A percentile compares a stretch with the other conserved stretches of the same genome.
These are phyloP conservation scores for Drosophila quadrilineata DNA, from an alignment of 1,140 invertebrate species.

Conservation along the genomic window DNA sequence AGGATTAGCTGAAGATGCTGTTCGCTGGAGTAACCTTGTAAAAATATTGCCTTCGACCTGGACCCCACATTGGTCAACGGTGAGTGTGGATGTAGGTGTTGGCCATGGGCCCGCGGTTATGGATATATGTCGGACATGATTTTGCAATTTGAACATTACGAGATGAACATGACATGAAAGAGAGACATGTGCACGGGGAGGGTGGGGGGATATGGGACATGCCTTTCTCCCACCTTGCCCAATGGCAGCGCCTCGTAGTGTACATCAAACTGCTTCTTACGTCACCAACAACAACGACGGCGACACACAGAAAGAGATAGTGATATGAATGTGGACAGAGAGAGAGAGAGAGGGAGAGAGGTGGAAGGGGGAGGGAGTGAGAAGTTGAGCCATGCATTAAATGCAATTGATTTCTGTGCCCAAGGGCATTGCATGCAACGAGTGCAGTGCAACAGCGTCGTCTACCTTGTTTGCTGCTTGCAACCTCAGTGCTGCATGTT, in stretches of 20 bases:
- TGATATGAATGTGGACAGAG: constrained; percentile 19
- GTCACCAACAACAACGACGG: constrained; percentile 19
- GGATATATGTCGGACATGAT: constrained; percentile 76
- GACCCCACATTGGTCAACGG: not conserved
- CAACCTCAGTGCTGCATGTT: constrained; percentile 1
- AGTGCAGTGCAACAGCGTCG: constrained; percentile 3
- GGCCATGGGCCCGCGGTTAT: constrained; percentile 46
- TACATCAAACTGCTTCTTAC: constrained; percentile 68
- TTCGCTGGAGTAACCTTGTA: constrained; percentile 42
- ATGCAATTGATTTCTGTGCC: constrained; percentile 73
- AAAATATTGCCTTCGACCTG: constrained; percentile 23
- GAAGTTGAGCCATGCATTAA: constrained; percentile 58
- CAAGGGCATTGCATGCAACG: constrained; percentile 61
- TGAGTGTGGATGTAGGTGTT: too few relatives aligned
- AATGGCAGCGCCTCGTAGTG: constrained; percentile 53
- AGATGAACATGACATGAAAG: constrained; percentile 40
- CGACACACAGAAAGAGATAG: not conserved
- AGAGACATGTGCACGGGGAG: too few relatives aligned
- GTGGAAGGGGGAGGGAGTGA: not conserved
- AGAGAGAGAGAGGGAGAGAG: not conserved
- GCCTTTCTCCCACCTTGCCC: constrained; percentile 29
- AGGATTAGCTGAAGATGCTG: too few relatives aligned
- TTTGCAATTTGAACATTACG: constrained; percentile 76
- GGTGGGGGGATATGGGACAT: too few relatives aligned
- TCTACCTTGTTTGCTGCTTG: constrained; percentile 2